Conservation (phyloP, 2,797 vertebrate species). For the Vultur gryphus region DNA sequence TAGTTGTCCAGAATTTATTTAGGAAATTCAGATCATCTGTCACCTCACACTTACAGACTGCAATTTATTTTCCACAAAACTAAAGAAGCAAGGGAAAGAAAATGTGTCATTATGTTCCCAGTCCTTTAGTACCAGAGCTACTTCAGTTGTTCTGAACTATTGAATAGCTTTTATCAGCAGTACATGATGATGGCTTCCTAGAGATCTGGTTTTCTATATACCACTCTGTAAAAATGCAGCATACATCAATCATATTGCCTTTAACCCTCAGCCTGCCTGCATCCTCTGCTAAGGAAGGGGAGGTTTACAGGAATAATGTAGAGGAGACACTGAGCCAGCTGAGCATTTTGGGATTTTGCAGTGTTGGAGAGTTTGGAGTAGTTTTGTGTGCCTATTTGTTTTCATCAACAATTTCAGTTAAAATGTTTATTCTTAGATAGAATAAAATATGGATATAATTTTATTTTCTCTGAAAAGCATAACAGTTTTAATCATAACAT, state of each 20-base stretch:
- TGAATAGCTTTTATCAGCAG: not conserved
- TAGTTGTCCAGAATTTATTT: not conserved
- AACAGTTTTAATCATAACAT: not conserved
- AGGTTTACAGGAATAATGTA: not conserved
- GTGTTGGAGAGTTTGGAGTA: not conserved
- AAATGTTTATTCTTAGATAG: not conserved
- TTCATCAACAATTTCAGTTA: not conserved
- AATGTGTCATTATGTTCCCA: rapidly evolving
- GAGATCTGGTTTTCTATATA: not conserved
- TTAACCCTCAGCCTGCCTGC: not conserved
- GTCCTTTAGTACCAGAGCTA: not conserved
- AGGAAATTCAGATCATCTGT: not conserved
- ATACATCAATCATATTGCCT: not conserved
- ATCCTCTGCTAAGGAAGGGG: not conserved
- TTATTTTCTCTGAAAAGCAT: not conserved
- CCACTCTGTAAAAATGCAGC: not conserved
- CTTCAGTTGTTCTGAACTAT: not conserved
- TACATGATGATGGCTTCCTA: not conserved
- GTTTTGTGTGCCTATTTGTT: not conserved
- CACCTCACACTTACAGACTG: not conserved
- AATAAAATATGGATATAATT: not conserved
- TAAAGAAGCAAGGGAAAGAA: not conserved
- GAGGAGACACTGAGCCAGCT: not conserved
- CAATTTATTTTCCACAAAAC: not conserved
- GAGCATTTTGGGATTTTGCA: not conserved